Percentiles rank a stretch among this genome's conserved stretches.
phyloP scores from a whole-genome alignment of 2,888 invertebrate species.

The Thymelicus lineola region DNA sequence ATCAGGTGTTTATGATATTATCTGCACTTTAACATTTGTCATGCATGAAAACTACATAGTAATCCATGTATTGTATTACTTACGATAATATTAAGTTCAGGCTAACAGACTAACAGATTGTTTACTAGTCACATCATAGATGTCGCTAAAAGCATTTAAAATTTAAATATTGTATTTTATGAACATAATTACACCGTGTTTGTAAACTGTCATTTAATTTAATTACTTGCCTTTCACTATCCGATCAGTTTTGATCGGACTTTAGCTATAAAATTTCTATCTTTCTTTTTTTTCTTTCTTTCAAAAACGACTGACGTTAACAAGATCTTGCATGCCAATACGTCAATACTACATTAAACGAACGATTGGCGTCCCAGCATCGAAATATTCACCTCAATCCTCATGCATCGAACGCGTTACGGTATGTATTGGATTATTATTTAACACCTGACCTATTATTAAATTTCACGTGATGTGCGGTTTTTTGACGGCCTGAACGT shows the following conservation, averaged over 20 bases:
- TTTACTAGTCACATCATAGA: no score
- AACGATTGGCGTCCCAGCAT: conserved; percentile 11
- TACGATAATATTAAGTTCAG: no score
- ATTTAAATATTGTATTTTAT: no score
- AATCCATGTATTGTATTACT: no score
- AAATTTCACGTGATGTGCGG: conserved; percentile 27
- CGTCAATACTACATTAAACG: conserved; percentile 9
- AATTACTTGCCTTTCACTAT: neutral
- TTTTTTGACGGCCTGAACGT: conserved; percentile 15
- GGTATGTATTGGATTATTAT: conserved; percentile 21
- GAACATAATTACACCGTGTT: no score
- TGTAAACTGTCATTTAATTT: no score
- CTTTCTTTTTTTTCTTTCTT: no score
- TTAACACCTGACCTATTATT: conserved; percentile 18
- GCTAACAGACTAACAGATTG: no score
- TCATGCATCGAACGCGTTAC: conserved; percentile 6
- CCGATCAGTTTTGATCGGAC: neutral
- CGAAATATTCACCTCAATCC: conserved; percentile 27
- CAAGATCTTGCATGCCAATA: neutral
- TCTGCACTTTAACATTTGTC: no score
- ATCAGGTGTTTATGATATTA: no score
- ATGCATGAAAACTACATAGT: no score
- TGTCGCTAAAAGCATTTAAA: no score
- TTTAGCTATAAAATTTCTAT: neutral
- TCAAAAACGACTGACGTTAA: neutral